Evolutionary conservation across 1,140 invertebrate species (phyloP), one percentile per base, ranked within the genome.

Genomic region (Formica selysi): DNA sequence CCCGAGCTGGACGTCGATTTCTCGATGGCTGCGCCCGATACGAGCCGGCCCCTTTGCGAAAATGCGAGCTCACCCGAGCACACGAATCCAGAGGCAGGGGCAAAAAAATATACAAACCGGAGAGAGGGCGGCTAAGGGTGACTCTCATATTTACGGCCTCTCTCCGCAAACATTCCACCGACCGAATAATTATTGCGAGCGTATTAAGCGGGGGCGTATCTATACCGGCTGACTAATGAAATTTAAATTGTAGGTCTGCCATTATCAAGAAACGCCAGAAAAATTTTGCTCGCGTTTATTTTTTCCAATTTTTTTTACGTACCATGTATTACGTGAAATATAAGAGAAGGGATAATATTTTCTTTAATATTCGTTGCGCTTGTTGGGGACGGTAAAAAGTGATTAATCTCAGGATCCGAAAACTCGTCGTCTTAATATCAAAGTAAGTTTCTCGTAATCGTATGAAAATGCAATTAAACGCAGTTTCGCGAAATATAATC

Each of bases 401-500:
- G 67, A 68, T 70, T 19, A 51, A 3, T 29, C 5, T 64, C 16
- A 29, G n/a, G 22, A 79, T 6, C 19, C 41, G n/a, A 67, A 51
- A 67, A 68, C 29, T 19, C 11, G 22, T 78, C 76, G 65, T 79
- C 64, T 32, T 44, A 16, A 73, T 81, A 44, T 29, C 38, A 73
- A 61, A 48, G 36, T 61, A 83, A 83, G 73, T 73, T 59, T 38
- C 51, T 70, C 26, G 51, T 68, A 59, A 54, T 81, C 54, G 67
- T 70, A 83, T 83, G 79, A 74, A 83, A 83, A 74, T 74, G 79
- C 79, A 83, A 36, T 73, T 83, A 61, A 61, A 83, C 68, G 79
- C 79, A 73, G 38, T 61, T 73, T 26, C 54, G 38, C 54, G 79
- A 83, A 73, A 61, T 83, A 83, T 81, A 81, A 81, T 83, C 79